Evolutionary conservation across 2,113 vertebrate species (phyloP), one percentile per base, ranked within the genome.

Genomic region (Larimichthys crocea): DNA sequence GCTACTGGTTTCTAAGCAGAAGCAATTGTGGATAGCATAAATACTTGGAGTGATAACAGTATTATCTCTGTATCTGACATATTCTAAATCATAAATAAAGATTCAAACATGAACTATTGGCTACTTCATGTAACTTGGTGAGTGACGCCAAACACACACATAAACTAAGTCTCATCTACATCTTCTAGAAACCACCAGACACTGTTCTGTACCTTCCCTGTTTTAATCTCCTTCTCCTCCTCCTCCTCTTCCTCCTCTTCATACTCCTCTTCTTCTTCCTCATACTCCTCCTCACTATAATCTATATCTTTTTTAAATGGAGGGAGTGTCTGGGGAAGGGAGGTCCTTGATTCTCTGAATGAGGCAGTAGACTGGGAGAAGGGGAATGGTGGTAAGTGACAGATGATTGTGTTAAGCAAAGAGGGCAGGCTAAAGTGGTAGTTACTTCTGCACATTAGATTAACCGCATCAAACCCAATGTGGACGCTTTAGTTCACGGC

Each of bases 151-250:
- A 57, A 73, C 74, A 77, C 19, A 76, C 52, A 82, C 68, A 76
- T 12, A 79, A 64, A 65, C 76, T 67, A 85, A 1, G 0, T 83
- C 53, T 80, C 22, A 61, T 62, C 59, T 86, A 91, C 15, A 48
- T 69, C 48, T 49, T 80, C 79, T 80, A 88, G 50, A 87, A 75
- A 74, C 73, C 71, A 88, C 74, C 63, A 89, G 63, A 82, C 74
- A 86, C 76, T 63, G 40, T 69, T 81, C 50, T 90, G 82, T 93
- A 93, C 93, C 92, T 93, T 92, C 88, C 87, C 83, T 81, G 40
- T 78, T 91, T 91, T 87, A 87, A 90, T 78, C 46, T 85, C 66
- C 49, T 65, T 24, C 63, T 91, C 86, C 3, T 86, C 80, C 0
- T 90, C 90, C 1, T 86, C 87, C 0, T 91, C 88, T 3, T 91